Conservation (phyloP, 2,797 vertebrate genomes). For the Girardinus metallicus region DNA sequence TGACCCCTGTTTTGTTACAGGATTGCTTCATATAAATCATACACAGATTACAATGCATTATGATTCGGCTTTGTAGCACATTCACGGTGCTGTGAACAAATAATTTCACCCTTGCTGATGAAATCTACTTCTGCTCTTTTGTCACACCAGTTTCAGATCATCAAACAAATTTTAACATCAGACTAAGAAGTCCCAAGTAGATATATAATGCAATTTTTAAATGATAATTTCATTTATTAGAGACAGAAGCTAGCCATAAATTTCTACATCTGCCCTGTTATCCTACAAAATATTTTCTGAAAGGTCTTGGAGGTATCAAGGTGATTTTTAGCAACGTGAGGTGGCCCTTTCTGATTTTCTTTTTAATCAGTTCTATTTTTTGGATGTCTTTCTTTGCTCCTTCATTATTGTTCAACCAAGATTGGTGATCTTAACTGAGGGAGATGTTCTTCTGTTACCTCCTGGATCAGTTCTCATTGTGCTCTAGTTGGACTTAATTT, state of each 20-base stretch:
- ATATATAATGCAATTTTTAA: not conserved
- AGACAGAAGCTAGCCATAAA: not conserved
- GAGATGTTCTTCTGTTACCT: not conserved
- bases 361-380: not conserved
- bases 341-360: not conserved
- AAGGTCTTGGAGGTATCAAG: not conserved
- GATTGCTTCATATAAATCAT: constrained; percentile 56
- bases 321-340: not conserved
- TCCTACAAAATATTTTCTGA: not conserved
- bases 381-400: not conserved
- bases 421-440: not conserved
- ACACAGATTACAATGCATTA: constrained; percentile 48
- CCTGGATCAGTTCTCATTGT: not conserved
- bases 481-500: not conserved
- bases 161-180: not conserved
- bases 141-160: not conserved
- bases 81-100: not conserved
- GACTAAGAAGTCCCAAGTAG: not conserved
- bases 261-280: not conserved
- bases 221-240: not conserved
- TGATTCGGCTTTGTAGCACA: constrained; percentile 3
- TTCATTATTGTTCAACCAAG: not conserved
- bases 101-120: not conserved
- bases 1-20: constrained; percentile 60
- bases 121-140: not conserved